Conservation (phyloP, 2,797 vertebrate genomes). For the Pampus argenteus region DNA sequence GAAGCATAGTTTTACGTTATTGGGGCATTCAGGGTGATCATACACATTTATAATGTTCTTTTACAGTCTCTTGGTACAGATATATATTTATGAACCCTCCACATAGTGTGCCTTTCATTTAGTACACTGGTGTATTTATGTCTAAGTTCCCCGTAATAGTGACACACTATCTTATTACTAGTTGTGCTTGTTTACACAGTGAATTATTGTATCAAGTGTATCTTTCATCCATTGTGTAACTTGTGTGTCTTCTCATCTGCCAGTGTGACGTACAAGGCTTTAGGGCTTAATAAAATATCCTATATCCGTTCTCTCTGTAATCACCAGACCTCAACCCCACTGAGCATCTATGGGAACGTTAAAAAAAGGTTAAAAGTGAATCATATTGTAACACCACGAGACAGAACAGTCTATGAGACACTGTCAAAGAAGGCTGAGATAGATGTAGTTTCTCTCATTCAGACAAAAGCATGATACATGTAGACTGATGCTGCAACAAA, state of each 20-base stretch:
- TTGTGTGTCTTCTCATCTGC: slow-evolving; percentile 2
- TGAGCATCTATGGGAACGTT: slow-evolving; percentile 22
- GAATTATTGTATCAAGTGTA: neutral
- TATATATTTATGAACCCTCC: neutral
- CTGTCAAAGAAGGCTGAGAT: neutral
- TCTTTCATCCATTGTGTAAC: slow-evolving; percentile 4
- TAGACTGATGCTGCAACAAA: neutral
- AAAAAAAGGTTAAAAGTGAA: neutral
- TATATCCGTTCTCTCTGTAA: slow-evolving; percentile 16
- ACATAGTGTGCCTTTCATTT: neutral
- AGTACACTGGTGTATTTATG: neutral
- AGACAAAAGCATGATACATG: neutral
- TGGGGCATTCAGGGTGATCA: neutral
- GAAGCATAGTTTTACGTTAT: neutral
- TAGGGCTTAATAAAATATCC: slow-evolving; percentile 7
- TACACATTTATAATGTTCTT: neutral
- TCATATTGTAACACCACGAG: slow-evolving; percentile 1
- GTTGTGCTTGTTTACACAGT: neutral
- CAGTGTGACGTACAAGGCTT: slow-evolving; percentile 11
- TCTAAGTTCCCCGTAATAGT: neutral
- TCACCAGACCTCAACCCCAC: slow-evolving; percentile 28
- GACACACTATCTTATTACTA: neutral
- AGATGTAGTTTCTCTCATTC: neutral
- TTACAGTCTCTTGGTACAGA: neutral
- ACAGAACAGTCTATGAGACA: neutral